phyloP scores from a whole-genome alignment of 1,140 invertebrate species.

The Achatina immaculata region DNA sequence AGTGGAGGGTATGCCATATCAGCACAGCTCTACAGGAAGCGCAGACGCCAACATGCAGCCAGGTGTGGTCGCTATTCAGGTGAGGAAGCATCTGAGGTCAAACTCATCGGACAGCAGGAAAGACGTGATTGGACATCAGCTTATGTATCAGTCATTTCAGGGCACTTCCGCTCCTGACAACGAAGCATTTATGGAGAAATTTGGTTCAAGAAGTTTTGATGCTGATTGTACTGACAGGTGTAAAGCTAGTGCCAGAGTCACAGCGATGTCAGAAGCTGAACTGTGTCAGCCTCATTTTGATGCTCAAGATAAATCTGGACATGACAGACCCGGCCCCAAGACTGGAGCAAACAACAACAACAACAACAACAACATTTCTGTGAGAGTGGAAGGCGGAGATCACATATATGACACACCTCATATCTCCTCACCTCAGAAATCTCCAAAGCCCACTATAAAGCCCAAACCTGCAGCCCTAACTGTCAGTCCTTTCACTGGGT shows the following conservation, averaged over 20 bases:
- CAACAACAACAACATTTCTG: conserved; percentile 13
- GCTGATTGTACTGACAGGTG: conserved; percentile 70
- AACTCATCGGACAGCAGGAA: conserved; percentile 42
- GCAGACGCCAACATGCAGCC: conserved; percentile 53
- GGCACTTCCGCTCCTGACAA: conserved; percentile 46
- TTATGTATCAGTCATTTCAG: conserved; percentile 81
- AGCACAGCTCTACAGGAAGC: conserved; percentile 41
- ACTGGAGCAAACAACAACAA: conserved; percentile 23
- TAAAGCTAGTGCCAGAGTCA: conserved; percentile 86
- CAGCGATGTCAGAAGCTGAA: conserved; percentile 73
- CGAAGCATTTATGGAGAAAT: conserved; percentile 43
- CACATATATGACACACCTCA: conserved; percentile 65
- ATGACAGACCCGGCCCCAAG: too few species aligned
- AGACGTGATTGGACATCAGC: conserved; percentile 72
- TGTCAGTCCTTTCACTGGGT: conserved; percentile 38
- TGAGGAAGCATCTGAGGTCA: conserved; percentile 56
- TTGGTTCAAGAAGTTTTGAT: conserved; percentile 48
- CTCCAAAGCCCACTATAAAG: conserved; percentile 44
- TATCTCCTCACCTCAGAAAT: conserved; percentile 45
- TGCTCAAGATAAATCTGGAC: too few species aligned
- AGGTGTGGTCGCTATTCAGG: conserved; percentile 72
- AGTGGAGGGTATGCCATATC: conserved; percentile 29
- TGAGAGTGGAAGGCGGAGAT: conserved; percentile 47
- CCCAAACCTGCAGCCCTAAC: conserved; percentile 38
- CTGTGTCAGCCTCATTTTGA: conserved; percentile 57